Evolutionary conservation across 2,888 invertebrate genomes (phyloP).

Genomic region (Platycheirus albimanus): DNA sequence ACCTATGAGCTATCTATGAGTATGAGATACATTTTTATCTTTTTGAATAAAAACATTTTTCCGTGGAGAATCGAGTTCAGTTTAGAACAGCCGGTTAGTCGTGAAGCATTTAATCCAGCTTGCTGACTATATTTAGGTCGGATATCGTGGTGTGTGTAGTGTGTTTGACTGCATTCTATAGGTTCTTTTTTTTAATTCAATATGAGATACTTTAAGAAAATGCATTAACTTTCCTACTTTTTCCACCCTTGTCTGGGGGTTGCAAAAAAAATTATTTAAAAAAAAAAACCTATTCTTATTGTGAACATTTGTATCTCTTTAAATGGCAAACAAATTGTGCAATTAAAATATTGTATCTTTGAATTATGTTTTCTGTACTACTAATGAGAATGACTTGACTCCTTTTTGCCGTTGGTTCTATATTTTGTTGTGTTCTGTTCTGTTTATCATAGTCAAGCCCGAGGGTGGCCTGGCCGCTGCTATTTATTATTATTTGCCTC

Average conservation of each 20-base stretch:
- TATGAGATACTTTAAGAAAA: slow-evolving; percentile 34
- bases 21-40: slow-evolving; percentile 66
- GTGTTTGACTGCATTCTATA: slow-evolving; percentile 17
- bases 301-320: too few relatives aligned
- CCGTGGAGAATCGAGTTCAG: slow-evolving; percentile 62
- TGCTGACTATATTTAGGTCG: slow-evolving; percentile 36
- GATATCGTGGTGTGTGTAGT: slow-evolving; percentile 50
- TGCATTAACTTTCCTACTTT: slow-evolving; percentile 9
- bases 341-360: slow-evolving; percentile 17
- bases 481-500: slow-evolving; percentile 16
- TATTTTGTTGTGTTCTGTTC: neutral
- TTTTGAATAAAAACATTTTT: slow-evolving; percentile 63
- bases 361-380: slow-evolving; percentile 20
- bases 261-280: neutral
- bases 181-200: slow-evolving; percentile 3
- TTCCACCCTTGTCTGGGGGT: slow-evolving; percentile 3
- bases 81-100: slow-evolving; percentile 71
- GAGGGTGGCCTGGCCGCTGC: slow-evolving; percentile 33
- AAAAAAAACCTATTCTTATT: too few relatives aligned
- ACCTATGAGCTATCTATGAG: neutral
- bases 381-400: slow-evolving; percentile 48
- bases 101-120: slow-evolving; percentile 64
- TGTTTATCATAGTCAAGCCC: neutral
- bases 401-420: slow-evolving; percentile 9
- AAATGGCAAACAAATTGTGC: slow-evolving; percentile 38